A percentile compares a stretch with the other conserved stretches of the same genome.
These are phyloP conservation scores for Pteromalus puparum DNA, from an alignment of 1,140 invertebrate species.

Conservation along the genomic window DNA sequence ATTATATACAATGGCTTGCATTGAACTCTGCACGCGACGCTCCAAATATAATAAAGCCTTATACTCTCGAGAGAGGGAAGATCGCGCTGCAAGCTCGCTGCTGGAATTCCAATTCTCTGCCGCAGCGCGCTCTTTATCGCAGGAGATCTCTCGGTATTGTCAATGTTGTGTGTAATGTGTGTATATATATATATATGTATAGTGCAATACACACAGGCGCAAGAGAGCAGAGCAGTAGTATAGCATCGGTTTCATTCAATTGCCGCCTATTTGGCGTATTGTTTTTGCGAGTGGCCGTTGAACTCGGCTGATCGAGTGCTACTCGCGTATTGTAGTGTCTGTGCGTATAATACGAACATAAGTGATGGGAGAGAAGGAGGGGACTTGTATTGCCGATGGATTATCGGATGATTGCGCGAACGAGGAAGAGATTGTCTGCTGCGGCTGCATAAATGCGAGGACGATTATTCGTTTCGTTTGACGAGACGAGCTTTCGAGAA, in stretches of 20 bases:
- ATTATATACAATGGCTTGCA: slow-evolving; percentile 3
- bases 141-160: background rate
- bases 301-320: slow-evolving; percentile 14
- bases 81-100: background rate
- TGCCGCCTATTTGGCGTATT: slow-evolving; percentile 31
- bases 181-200: background rate
- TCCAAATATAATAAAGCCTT: slow-evolving; percentile 26
- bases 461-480: background rate
- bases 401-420: background rate
- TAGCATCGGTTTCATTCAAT: slow-evolving; percentile 26
- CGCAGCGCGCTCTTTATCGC: background rate
- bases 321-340: background rate
- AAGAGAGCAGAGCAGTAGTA: background rate
- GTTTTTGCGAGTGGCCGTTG: slow-evolving; percentile 60
- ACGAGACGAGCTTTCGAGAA: background rate
- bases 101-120: background rate
- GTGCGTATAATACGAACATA: background rate
- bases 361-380: background rate
- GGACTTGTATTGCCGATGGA: background rate
- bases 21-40: background rate
- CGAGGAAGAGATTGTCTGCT: background rate
- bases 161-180: background rate
- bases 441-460: no score
- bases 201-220: background rate
- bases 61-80: background rate